Evolutionary conservation across 2,113 vertebrate species (phyloP).

Genomic region (Sterna hirundo): DNA sequence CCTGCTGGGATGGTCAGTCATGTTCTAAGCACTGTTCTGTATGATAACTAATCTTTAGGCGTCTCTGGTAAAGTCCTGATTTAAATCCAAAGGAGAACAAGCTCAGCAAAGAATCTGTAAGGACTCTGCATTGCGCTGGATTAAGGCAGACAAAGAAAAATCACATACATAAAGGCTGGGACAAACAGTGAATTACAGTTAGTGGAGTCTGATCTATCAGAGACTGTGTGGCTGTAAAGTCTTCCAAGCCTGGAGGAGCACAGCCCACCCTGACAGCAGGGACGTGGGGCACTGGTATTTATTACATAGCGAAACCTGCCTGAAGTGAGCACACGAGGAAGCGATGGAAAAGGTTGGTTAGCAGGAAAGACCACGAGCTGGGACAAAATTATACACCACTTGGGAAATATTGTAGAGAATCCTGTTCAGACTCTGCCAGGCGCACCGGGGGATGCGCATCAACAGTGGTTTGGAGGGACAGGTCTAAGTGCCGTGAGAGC

Average conservation of each 20-base stretch:
- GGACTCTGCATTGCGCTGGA: background rate
- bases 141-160: conserved; percentile 21
- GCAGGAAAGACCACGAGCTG: background rate
- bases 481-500: background rate
- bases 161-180: background rate
- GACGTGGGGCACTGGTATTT: background rate
- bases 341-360: background rate
- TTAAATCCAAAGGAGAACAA: conserved; percentile 8
- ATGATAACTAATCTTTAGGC: background rate
- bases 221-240: background rate
- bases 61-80: background rate
- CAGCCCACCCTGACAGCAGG: background rate
- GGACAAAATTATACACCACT: background rate
- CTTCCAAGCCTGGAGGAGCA: background rate
- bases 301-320: background rate
- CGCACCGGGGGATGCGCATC: background rate
- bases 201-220: background rate
- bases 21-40: background rate
- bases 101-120: background rate
- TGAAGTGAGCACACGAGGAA: background rate
- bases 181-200: conserved; percentile 15
- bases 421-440: background rate
- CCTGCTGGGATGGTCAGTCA: conserved; percentile 5
- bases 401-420: background rate
- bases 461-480: background rate